A percentile compares a stretch with the other conserved stretches of the same genome.
phyloP scores from a whole-genome alignment of 2,888 invertebrate species.

The Psylliodes chrysocephalus region DNA sequence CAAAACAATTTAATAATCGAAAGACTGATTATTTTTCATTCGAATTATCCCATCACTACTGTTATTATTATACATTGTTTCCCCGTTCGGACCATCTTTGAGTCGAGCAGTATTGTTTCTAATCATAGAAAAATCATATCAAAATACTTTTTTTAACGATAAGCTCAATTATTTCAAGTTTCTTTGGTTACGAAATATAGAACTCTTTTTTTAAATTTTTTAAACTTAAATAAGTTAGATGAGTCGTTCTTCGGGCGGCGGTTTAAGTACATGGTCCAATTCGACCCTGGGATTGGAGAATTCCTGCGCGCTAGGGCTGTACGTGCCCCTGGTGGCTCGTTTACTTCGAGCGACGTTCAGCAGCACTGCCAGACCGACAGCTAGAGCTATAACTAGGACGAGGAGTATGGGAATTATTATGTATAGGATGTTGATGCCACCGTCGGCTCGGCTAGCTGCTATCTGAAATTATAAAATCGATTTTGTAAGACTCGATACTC shows the following conservation, averaged over 20 bases:
- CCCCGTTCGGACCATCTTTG: too few relatives aligned
- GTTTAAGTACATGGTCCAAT: conserved; percentile 94
- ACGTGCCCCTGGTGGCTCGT: conserved; percentile 94
- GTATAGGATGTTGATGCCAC: conserved; percentile 75
- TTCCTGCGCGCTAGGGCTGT: conserved; percentile 97
- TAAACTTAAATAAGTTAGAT: conserved; percentile 72
- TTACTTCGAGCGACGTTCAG: conserved; percentile 92
- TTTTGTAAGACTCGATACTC: too few relatives aligned
- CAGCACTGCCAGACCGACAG: conserved; percentile 75
- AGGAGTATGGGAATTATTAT: conserved; percentile 82
- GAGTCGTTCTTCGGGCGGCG: conserved; percentile 96
- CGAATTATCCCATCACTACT: too few relatives aligned
- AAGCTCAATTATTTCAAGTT: too few relatives aligned
- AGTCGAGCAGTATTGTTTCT: too few relatives aligned
- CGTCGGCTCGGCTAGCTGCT: conserved; percentile 56
- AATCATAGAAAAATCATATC: too few relatives aligned
- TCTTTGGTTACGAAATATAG: not conserved
- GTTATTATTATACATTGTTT: too few relatives aligned
- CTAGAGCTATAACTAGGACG: conserved; percentile 72
- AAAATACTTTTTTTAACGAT: too few relatives aligned
- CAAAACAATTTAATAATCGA: too few relatives aligned
- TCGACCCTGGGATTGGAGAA: conserved; percentile 96
- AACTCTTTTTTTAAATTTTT: not conserved
- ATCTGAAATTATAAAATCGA: conserved; percentile 59
- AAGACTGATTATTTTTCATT: too few relatives aligned